Conservation (phyloP, 2,113 vertebrate genomes). For the Cryptotis parvus region DNA sequence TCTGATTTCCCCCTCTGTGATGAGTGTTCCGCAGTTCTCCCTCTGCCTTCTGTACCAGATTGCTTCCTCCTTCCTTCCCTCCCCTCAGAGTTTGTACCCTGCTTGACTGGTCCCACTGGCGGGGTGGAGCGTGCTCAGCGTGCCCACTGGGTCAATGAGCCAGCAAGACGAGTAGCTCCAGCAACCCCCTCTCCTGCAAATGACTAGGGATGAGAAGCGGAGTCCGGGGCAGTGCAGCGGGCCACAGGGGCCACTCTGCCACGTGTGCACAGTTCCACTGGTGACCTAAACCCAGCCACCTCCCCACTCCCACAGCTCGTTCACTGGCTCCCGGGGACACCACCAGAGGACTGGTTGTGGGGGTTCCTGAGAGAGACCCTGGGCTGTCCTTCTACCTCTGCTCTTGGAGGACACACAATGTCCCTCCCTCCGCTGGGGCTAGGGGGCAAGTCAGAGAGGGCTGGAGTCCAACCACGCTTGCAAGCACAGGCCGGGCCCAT, state of each 20-base stretch:
- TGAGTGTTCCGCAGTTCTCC: background rate
- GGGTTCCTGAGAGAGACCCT: background rate
- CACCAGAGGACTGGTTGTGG: background rate
- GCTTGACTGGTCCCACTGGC: background rate
- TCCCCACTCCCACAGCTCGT: too few relatives aligned
- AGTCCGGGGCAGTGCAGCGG: background rate
- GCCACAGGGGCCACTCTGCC: background rate
- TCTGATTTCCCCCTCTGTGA: background rate
- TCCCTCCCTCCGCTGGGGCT: background rate
- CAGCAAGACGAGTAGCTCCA: background rate
- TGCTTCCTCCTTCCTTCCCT: too few relatives aligned
- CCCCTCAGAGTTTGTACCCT: background rate
- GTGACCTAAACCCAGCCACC: constrained; percentile 44
- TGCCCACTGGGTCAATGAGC: background rate
- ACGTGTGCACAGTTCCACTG: too few relatives aligned
- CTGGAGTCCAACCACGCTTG: background rate
- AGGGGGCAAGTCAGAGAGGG: background rate
- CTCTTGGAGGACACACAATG: background rate
- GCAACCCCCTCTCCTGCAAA: constrained; percentile 11
- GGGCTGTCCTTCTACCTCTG: background rate
- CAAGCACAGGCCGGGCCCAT: background rate
- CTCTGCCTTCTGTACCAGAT: background rate
- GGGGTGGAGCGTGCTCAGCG: too few relatives aligned
- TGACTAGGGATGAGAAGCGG: background rate
- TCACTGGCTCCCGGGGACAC: background rate